Base-by-base conservation (phyloP, 2,113 vertebrate species). In the Mobula hypostoma region DNA sequence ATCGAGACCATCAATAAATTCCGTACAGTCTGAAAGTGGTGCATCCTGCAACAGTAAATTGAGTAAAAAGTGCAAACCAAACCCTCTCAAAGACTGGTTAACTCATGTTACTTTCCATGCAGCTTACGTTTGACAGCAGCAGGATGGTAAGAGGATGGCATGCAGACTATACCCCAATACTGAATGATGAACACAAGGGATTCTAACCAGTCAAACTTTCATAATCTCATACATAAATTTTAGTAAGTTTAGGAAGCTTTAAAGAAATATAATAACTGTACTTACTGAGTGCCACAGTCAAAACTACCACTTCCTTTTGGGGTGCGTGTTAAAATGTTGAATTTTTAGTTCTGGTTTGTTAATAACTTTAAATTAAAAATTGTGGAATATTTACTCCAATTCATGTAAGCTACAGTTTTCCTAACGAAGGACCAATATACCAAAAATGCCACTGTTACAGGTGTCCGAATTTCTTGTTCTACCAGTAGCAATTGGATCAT, bases 21-120 rank as follows among this genome's bases (percentile, higher is more conserved):
- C 99, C 98, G 98, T 98, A 98, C 98, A 99, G 99, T 99, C 99
- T 98, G 99, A 99, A 95, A 99, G 98, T 97, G 98, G 98, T 95
- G 98, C 98, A 94, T 99, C 98, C 99, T 99, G 99, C 96, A 99
- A 99, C 97, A 97, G 98, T 96, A 99, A 98, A 99, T 97, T 95
- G 96, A 97, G 97, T 98, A 96, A 97, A 96, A 96, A 97, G 96
- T 97, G 97, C 98, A 96, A 97, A 97, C 97, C 97, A 94, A 97
- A 96, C 96, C 96, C 94, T 94, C 95, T 95, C 94, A 94, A 94
- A 88, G 94, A 95, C 96, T 85, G 95, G 94, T 95, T 94, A 95
- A 95, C 66, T 17, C 94, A 68, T 94, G 94, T 94, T 94, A 94
- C 94, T 94, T 48, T 94, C 94, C 98, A 98, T 98, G 98, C 98